Conservation (phyloP, 2,888 invertebrate species). For the Busseola fusca region DNA sequence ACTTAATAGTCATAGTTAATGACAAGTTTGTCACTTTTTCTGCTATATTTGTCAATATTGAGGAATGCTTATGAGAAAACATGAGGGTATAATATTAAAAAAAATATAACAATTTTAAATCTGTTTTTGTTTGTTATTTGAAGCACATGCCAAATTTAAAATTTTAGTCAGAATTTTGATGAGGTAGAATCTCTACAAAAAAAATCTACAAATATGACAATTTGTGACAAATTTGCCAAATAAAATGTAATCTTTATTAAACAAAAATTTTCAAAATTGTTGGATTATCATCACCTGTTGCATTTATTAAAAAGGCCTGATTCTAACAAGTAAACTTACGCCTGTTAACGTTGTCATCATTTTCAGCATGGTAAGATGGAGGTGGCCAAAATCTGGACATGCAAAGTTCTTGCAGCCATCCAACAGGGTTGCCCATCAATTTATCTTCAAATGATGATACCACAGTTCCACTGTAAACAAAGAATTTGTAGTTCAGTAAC, state of each 20-base stretch:
- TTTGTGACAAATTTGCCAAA: no score
- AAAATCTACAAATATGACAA: no score
- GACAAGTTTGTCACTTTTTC: no score
- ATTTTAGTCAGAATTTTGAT: no score
- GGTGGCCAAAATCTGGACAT: constrained; percentile 99
- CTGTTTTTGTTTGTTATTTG: neutral
- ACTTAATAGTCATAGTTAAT: no score
- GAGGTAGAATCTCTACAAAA: no score
- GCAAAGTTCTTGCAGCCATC: constrained; percentile 98
- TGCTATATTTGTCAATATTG: no score
- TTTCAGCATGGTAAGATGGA: constrained; percentile 96
- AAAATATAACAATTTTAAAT: neutral
- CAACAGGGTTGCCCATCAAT: constrained; percentile 97
- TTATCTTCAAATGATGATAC: constrained; percentile 93
- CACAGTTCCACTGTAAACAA: constrained; percentile 81
- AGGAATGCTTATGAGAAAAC: neutral
- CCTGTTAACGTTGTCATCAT: constrained; percentile 91
- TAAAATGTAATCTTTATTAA: no score
- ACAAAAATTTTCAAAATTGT: no score
- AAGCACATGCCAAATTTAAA: no score
- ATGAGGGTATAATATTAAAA: neutral
- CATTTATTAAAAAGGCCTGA: neutral
- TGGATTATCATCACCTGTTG: no score
- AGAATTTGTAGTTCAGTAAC: neutral
- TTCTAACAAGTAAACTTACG: constrained; percentile 73